These are phyloP conservation scores for Pipa parva DNA, from an alignment of 2,113 vertebrate genomes.

Conservation along the genomic window DNA sequence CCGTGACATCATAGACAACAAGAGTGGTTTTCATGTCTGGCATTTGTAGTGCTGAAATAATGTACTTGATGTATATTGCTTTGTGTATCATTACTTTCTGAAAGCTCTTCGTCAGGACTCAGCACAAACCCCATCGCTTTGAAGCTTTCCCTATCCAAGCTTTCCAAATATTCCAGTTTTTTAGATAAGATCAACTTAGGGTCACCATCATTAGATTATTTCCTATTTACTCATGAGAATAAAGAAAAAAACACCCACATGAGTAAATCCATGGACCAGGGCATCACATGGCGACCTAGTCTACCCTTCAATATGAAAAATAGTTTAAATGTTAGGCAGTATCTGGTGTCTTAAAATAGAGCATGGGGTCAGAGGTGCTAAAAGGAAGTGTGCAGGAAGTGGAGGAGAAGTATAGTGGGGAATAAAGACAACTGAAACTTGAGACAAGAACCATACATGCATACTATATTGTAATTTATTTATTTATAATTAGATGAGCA, in stretches of 20 bases:
- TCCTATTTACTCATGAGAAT: constrained; percentile 14
- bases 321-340: no score
- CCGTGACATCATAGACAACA: constrained; percentile 29
- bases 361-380: no score
- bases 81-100: constrained; percentile 17
- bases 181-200: constrained; percentile 30
- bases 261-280: constrained; percentile 3
- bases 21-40: constrained; percentile 29
- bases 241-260: constrained; percentile 16
- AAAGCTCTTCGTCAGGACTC: constrained; percentile 19
- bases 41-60: constrained; percentile 35
- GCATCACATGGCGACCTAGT: background rate
- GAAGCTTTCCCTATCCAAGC: constrained; percentile 19
- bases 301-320: no score
- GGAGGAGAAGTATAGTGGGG: no score
- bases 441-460: no score
- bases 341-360: no score
- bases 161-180: constrained; percentile 17
- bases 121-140: constrained; percentile 16
- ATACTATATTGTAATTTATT: no score
- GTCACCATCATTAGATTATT: constrained; percentile 14
- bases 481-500: no score
- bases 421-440: no score
- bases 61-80: constrained; percentile 32
- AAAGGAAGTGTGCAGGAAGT: no score